Evolutionary conservation across 2,888 invertebrate species (phyloP).

Genomic region (Macrosiphum euphorbiae): DNA sequence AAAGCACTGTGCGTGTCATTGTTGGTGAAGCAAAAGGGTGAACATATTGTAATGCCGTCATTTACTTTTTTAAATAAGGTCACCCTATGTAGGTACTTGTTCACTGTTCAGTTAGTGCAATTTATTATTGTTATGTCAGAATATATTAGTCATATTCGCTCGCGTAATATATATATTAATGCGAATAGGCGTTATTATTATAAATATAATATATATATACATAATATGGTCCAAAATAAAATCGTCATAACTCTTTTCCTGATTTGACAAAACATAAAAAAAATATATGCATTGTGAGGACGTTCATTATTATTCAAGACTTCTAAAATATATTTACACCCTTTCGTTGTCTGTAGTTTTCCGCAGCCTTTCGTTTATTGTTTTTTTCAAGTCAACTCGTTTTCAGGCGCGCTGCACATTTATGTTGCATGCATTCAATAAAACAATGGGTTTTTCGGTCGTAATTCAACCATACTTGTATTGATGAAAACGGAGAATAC

Average conservation of each 20-base stretch:
- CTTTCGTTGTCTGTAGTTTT: not conserved
- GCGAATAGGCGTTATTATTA: not conserved
- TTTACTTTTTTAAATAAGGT: not conserved
- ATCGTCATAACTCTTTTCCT: not conserved
- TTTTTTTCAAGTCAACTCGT: slow-evolving; percentile 13
- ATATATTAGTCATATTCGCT: not conserved
- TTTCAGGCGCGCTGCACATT: not conserved
- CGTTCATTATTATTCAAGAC: not conserved
- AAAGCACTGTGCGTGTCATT: not conserved
- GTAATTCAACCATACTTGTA: not conserved
- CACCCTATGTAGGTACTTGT: not conserved
- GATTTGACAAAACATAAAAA: not conserved
- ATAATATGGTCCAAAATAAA: not conserved
- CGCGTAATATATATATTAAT: not conserved
- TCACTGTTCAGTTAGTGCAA: not conserved
- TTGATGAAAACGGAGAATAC: slow-evolving; percentile 8
- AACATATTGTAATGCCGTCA: not conserved
- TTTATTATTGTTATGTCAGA: slow-evolving; percentile 17
- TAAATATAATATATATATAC: not conserved
- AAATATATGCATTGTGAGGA: not conserved
- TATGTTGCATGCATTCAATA: slow-evolving; percentile 7
- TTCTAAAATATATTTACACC: slow-evolving; percentile 8
- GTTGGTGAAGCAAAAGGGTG: not conserved
- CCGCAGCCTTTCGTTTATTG: not conserved
- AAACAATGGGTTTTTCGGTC: slow-evolving; percentile 29